phyloP scores from a whole-genome alignment of 2,888 invertebrate species.

The Allophyes oxyacanthae region DNA sequence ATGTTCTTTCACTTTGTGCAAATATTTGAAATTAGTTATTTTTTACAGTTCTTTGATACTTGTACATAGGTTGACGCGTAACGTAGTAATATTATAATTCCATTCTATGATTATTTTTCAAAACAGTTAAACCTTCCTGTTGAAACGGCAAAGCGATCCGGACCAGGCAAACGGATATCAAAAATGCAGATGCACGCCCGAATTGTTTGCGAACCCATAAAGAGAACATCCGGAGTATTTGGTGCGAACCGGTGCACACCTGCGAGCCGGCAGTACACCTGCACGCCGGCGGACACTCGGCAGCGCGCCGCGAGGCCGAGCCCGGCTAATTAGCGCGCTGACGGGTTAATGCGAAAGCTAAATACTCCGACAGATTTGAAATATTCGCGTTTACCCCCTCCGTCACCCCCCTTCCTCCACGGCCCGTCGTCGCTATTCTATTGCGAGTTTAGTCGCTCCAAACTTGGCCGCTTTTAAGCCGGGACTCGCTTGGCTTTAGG shows the following conservation, averaged over 20 bases:
- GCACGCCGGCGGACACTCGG: neutral
- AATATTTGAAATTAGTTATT: too few relatives aligned
- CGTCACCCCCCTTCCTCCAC: neutral
- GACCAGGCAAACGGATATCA: neutral
- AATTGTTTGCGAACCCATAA: neutral
- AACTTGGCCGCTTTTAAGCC: conserved; percentile 63
- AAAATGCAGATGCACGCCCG: neutral
- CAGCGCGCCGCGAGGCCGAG: neutral
- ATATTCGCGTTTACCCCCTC: conserved; percentile 47
- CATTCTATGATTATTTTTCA: too few relatives aligned
- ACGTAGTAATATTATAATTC: too few relatives aligned
- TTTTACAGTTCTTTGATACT: too few relatives aligned
- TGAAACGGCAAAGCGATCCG: neutral
- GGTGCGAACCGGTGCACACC: neutral
- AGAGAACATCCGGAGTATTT: neutral
- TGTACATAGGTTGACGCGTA: too few relatives aligned
- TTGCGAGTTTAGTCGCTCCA: conserved; percentile 55
- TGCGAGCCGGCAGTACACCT: neutral
- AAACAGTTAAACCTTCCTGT: neutral
- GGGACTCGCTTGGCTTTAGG: conserved; percentile 57
- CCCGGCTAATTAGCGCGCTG: conserved; percentile 21
- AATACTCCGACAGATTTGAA: conserved; percentile 55
- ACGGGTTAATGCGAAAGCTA: conserved; percentile 50
- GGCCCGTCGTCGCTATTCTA: conserved; percentile 44
- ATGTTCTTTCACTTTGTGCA: conserved; percentile 2